Conservation (phyloP, 35 echinoderm and acorn worm species). For the Apostichopus californicus region DNA sequence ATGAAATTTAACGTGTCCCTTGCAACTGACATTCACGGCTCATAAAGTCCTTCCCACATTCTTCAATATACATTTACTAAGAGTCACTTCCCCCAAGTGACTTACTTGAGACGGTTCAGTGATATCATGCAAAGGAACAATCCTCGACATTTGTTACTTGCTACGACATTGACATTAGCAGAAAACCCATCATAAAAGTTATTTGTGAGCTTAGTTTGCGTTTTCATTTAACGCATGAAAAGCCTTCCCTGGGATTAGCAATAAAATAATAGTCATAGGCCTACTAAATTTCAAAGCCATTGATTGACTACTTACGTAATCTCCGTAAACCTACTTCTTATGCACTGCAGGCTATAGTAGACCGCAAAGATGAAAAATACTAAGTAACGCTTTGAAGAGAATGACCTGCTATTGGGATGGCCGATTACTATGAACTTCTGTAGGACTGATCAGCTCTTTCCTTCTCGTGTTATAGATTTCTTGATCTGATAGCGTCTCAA, state of each 20-base stretch:
- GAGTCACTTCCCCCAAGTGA: background rate
- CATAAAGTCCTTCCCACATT: background rate
- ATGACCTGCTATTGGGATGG: no score
- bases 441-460: no score
- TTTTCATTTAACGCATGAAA: background rate
- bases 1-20: background rate
- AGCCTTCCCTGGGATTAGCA: background rate
- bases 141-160: background rate
- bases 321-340: background rate
- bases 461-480: no score
- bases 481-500: no score
- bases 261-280: background rate
- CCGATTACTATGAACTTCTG: no score
- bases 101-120: background rate
- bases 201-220: background rate
- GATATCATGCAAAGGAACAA: background rate
- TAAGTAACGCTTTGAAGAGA: no score
- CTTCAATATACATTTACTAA: background rate
- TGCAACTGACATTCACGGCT: background rate
- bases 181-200: background rate
- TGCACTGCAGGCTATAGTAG: background rate
- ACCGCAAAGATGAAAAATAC: no score
- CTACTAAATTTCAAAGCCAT: background rate
- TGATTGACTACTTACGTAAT: constrained; percentile 19
- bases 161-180: constrained; percentile 3